Evolutionary conservation across 2,797 vertebrate species (phyloP), one percentile per base, ranked within the genome.

Genomic region (Phaenicophaeus curvirostris): DNA sequence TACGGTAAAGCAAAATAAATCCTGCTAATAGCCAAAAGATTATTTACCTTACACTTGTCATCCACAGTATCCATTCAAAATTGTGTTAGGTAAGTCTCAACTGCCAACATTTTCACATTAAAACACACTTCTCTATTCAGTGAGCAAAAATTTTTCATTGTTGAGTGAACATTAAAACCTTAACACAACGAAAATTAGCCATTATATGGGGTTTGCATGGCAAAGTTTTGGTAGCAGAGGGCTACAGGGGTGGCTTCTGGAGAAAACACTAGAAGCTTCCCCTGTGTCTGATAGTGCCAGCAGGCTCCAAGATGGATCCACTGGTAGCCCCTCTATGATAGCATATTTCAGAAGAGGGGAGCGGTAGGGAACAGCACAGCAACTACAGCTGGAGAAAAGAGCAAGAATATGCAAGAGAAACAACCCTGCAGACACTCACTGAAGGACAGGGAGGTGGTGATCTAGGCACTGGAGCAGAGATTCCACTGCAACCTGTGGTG

Each of bases 291-390:
- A 21, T 3, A 30, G 39, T 13, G 39, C 23, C 37, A n/a, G 23
- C 7, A 2, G 0, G 33, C 23, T 46, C 30, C 19, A 57, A 24
- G 25, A 30, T 0, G 2, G 37, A 51, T 11, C 18, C 1, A 0
- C 9, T 0, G 1, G 13, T 8, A 15, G 50, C 27, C n/a, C n/a
- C n/a, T n/a, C n/a, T n/a, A n/a, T n/a, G n/a, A n/a, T n/a, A n/a
- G n/a, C n/a, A n/a, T n/a, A 39, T 15, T n/a, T n/a, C 46, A 25
- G 33, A 51, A n/a, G 42, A 7, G 11, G 42, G 15, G 42, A 17
- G 15, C 15, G 18, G 42, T 44, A n/a, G 42, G 42, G 42, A 44
- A 44, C 42, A 44, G 42, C 42, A 44, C 42, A 44, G 42, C 23
- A 48, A 65, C 30, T 23, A 8, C 48, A 33, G 11, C 17, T 2